Evolutionary conservation across 2,113 vertebrate genomes (phyloP), one percentile per base, ranked within the genome.

Genomic region (Eudyptes chrysolophus): DNA sequence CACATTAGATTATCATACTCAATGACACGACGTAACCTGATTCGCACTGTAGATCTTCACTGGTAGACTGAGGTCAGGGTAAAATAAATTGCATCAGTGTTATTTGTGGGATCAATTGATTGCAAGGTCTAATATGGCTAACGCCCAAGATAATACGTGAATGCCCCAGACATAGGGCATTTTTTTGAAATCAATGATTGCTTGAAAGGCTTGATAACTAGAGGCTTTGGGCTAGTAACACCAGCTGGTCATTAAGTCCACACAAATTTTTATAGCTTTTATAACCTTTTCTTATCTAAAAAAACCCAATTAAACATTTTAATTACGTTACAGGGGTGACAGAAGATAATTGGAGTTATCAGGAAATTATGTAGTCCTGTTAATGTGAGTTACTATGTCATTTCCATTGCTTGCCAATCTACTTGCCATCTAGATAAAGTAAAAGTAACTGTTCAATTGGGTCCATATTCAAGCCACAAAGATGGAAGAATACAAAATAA

Each of bases 321-420:
- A 97, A 97, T 97, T 97, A 94, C 94, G 72, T 96, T 91, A 86
- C 30, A 77, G 42, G 61, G 64, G 94, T 97, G 97, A 97, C 97
- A 98, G 94, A 92, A 97, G 90, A 96, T 96, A 97, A 97, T 96
- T 96, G 60, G 84, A 97, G 68, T 94, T 96, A 96, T 92, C 96
- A 94, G 81, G 88, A 96, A 97, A 91, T 94, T 86, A 88, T 96
- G 93, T 82, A 94, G 71, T 79, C 65, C 94, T 81, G 85, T 84
- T 97, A 97, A 96, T 75, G 64, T 92, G 94, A 96, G 89, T 94
- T 96, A 96, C 78, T 91, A 81, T 92, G 94, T 96, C 92, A 80
- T 95, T 93, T 83, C 89, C 93, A 94, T 75, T 91, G 89, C 92
- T 98, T 97, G 92, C 77, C 82, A 86, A 89, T 76, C 84, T 86